Percentiles rank a stretch among this genome's conserved stretches.
These are phyloP conservation scores for Ianthella basta DNA, from an alignment of 37 sponge, comb jelly and placozoan species.

Conservation along the genomic window DNA sequence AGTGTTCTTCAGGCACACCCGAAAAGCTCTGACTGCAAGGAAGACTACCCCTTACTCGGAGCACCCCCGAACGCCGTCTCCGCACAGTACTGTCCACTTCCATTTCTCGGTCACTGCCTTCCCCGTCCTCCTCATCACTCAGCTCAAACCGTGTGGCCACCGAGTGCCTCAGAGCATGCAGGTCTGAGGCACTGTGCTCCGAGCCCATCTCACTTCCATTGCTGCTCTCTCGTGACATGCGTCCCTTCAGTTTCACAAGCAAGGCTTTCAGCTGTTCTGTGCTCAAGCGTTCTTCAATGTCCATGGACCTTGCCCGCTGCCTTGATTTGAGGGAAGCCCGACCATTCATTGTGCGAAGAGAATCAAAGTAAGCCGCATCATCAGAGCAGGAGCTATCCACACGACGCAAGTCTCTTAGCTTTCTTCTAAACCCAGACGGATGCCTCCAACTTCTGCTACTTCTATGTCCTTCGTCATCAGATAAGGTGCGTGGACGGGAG, in stretches of 20 bases:
- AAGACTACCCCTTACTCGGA: neutral
- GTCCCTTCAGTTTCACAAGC: neutral
- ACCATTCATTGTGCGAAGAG: neutral
- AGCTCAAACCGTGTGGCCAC: slow-evolving; percentile 57
- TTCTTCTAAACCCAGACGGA: neutral
- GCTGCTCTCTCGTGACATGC: slow-evolving; percentile 23
- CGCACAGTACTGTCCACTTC: neutral
- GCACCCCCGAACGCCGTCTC: neutral
- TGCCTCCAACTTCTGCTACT: neutral
- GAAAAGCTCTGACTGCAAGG: neutral
- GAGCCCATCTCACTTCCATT: slow-evolving; percentile 13
- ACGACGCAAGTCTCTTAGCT: slow-evolving; percentile 27
- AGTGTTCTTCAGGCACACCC: slow-evolving; percentile 2
- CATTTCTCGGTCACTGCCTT: slow-evolving; percentile 18
- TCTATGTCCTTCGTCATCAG: slow-evolving; percentile 63
- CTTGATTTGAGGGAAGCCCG: neutral
- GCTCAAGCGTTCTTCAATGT: slow-evolving; percentile 3
- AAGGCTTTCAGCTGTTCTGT: neutral
- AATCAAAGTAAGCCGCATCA: slow-evolving; percentile 22
- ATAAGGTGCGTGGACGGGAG: slow-evolving; percentile 60
- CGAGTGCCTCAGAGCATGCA: slow-evolving; percentile 47
- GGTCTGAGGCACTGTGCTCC: slow-evolving; percentile 43
- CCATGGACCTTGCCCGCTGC: slow-evolving; percentile 4
- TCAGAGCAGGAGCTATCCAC: slow-evolving; percentile 74
- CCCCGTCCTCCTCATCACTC: slow-evolving; percentile 66